phyloP scores from a whole-genome alignment of 2,113 vertebrate species.

The Tupaia chinensis region DNA sequence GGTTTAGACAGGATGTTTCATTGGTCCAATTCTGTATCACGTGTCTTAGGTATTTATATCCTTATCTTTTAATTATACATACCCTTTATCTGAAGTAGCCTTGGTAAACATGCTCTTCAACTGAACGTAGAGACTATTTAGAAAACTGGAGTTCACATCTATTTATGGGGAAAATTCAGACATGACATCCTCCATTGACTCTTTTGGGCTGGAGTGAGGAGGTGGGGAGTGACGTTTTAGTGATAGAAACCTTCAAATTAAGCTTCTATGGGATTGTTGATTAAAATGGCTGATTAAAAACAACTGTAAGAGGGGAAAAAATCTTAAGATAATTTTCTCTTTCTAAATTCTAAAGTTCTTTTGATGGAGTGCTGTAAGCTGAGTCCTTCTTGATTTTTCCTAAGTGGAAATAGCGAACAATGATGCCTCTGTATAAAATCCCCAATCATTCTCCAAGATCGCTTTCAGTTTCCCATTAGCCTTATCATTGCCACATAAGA shows the following conservation, averaged over 20 bases:
- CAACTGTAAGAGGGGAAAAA: background rate
- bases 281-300: constrained; percentile 79
- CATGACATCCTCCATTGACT: constrained; percentile 30
- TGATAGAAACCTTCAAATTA: constrained; percentile 67
- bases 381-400: constrained; percentile 65
- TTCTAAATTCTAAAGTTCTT: constrained; percentile 62
- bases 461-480: constrained; percentile 68
- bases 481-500: constrained; percentile 66
- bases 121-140: constrained; percentile 56
- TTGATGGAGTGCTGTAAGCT: constrained; percentile 67
- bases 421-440: constrained; percentile 68
- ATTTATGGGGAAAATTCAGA: constrained; percentile 25
- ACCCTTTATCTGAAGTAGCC: background rate
- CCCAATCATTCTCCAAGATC: constrained; percentile 50
- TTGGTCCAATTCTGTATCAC: constrained; percentile 19
- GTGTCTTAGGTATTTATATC: constrained; percentile 20
- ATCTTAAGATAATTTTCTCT: constrained; percentile 68
- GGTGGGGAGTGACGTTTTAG: constrained; percentile 16
- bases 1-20: constrained; percentile 39
- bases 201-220: background rate
- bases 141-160: constrained; percentile 33
- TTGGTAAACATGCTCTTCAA: constrained; percentile 55
- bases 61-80: constrained; percentile 17
- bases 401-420: constrained; percentile 73
- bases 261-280: constrained; percentile 61